Base-by-base conservation (phyloP, 1,140 invertebrate genomes). In the Drosophila funebris region DNA sequence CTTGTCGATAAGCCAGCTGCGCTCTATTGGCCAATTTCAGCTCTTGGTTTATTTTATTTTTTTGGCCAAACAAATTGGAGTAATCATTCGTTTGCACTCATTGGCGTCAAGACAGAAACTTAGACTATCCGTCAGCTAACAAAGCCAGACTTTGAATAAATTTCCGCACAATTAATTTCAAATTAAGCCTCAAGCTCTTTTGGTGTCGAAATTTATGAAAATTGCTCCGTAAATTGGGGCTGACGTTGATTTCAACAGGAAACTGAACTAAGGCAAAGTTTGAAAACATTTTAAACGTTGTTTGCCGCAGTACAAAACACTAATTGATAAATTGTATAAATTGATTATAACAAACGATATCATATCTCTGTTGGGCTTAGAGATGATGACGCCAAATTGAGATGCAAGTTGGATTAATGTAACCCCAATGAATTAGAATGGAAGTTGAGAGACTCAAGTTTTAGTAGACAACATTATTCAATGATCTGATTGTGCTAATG, bases 131-230 rank as follows among this genome's bases (percentile, higher is more conserved):
- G 60, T 37, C 72, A 56, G 58, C 44, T n/a, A 39, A 9, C 22
- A 36, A 36, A 4, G 11, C 3, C 11, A 52, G 31, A 71, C 50
- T 64, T 56, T 39, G 43, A 71, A 77, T 75, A 77, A 70, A 66
- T 78, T 78, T 78, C 63, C n/a, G 44, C 52, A 68, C 82, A 87
- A 87, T 87, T 87, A 87, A 87, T 87, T 81, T 78, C 67, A 61
- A 87, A 87, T 87, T 81, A 87, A 58, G 82, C 74, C 67, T 54
- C 69, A 36, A 79, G 70, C 82, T 43, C 24, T 50, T 71, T 73
- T 36, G 56, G 72, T 77, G 67, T 71, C 58, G 78, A 76, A 70
- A 77, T 62, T 74, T 73, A 87, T 68, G 56, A 56, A 87, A 85
- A 85, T 85, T 80, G 73, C 48, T 18, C 27, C 22, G 20, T 11